Evolutionary conservation across 1,140 invertebrate species (phyloP), one percentile per base, ranked within the genome.

Genomic region (Drosophila punjabiensis): DNA sequence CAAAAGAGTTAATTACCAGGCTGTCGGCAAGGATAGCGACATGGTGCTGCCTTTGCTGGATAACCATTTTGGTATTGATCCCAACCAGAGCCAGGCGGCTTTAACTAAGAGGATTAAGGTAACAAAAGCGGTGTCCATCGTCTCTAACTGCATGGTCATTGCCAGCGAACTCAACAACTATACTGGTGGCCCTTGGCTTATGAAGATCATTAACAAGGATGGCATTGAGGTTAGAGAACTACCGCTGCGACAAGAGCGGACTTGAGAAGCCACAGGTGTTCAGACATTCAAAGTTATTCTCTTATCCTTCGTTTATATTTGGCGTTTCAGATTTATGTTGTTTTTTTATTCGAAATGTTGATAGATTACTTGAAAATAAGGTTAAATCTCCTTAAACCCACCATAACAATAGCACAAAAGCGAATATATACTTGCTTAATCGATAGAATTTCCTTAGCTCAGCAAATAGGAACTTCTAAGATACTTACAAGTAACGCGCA

Each of bases 81-180:
- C n/a, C n/a, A 99, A 99, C 93, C 97, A 98, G 95, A 93, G 95
- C 85, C 96, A 98, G 95, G 90, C 95, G 78, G 95, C 94, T 88
- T 4, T 13, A 18, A 95, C 95, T 2, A 94, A 94, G 14, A 91
- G 93, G 45, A 92, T 93, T 14, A 94, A 95, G 2, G 84, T 99
- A 5, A 95, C 95, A 11, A 93, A 95, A 81, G 98, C 98, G 11
- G 91, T 98, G 13, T 94, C 95, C 20, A 94, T 99, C 13, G 94
- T 99, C 5, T 98, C 98, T 86, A 99, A 99, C 0, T 56, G 53
- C 95, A 97, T 97, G 0, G 99, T 99, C 91, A 98, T 98, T 64
- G 98, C 98, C 47, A 97, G 98, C 60, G 99, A 99, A 93, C 95
- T 99, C 93, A 98, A 99, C 93, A 99, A 99, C 79, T 97, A 98